These are phyloP conservation scores for Sprattus sprattus DNA, from an alignment of 2,113 vertebrate genomes.

Conservation along the genomic window DNA sequence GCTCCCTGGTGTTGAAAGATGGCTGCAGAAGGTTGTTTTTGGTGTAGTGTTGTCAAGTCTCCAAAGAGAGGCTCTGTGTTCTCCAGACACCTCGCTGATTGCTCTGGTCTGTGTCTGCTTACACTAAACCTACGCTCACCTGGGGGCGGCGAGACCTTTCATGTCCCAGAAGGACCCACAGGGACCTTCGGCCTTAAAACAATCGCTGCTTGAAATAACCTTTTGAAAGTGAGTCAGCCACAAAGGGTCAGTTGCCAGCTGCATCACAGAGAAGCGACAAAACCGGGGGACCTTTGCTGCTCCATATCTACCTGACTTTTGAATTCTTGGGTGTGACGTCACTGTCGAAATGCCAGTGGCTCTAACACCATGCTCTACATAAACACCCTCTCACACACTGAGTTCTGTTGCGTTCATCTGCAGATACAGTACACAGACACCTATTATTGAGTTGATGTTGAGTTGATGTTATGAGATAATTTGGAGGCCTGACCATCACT, in stretches of 20 bases:
- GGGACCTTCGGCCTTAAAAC: not conserved
- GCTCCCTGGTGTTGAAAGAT: not conserved
- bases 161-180: not conserved
- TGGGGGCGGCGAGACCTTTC: not conserved
- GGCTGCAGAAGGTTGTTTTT: not conserved
- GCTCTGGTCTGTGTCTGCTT: not conserved
- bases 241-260: not conserved
- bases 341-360: not conserved
- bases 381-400: not conserved
- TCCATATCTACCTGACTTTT: not conserved
- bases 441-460: not conserved
- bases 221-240: not conserved
- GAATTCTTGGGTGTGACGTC: not conserved
- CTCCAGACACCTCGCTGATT: not conserved
- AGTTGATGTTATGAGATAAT: not conserved
- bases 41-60: not conserved
- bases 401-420: not conserved
- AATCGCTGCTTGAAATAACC: not conserved
- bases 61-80: not conserved
- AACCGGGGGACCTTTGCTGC: no score
- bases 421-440: not conserved
- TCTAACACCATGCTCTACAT: not conserved
- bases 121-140: not conserved
- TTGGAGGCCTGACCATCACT: not conserved
- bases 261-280: no score